These are phyloP conservation scores for Panthera leo DNA, from an alignment of 2,113 vertebrate species.

Conservation along the genomic window DNA sequence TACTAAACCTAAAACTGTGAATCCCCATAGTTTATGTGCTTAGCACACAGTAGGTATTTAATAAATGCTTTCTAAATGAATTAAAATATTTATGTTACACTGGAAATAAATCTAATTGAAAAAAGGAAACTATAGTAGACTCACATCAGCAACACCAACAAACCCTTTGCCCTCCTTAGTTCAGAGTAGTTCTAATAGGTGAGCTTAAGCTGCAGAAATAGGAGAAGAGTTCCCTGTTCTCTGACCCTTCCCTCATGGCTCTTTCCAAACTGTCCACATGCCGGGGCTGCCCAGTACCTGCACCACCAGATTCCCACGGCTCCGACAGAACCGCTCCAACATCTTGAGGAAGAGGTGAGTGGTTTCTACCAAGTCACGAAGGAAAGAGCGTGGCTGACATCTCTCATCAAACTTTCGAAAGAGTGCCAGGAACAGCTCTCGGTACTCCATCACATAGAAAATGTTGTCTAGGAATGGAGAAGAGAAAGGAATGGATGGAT, in stretches of 20 bases:
- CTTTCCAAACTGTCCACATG: background rate
- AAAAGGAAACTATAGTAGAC: background rate
- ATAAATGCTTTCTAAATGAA: background rate
- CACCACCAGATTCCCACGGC: slow-evolving; percentile 89
- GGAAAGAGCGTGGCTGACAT: slow-evolving; percentile 92
- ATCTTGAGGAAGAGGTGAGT: slow-evolving; percentile 96
- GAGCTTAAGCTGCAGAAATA: background rate
- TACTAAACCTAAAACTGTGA: background rate
- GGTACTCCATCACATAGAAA: slow-evolving; percentile 98
- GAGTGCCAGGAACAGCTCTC: slow-evolving; percentile 95
- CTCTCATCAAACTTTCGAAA: slow-evolving; percentile 95
- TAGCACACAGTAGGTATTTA: background rate
- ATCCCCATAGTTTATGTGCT: background rate
- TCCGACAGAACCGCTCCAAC: slow-evolving; percentile 95
- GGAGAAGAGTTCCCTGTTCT: background rate
- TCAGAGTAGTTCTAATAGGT: background rate
- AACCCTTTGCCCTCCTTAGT: background rate
- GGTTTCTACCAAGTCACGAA: slow-evolving; percentile 95
- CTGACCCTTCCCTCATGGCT: background rate
- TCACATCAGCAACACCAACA: background rate
- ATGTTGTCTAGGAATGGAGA: slow-evolving; percentile 90
- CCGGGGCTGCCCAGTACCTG: slow-evolving; percentile 87
- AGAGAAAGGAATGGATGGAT: background rate
- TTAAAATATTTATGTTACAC: background rate
- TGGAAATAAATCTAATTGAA: background rate